A percentile compares a stretch with the other conserved stretches of the same genome.
phyloP scores from a whole-genome alignment of 2,113 vertebrate genomes.

The Prolemur simus region DNA sequence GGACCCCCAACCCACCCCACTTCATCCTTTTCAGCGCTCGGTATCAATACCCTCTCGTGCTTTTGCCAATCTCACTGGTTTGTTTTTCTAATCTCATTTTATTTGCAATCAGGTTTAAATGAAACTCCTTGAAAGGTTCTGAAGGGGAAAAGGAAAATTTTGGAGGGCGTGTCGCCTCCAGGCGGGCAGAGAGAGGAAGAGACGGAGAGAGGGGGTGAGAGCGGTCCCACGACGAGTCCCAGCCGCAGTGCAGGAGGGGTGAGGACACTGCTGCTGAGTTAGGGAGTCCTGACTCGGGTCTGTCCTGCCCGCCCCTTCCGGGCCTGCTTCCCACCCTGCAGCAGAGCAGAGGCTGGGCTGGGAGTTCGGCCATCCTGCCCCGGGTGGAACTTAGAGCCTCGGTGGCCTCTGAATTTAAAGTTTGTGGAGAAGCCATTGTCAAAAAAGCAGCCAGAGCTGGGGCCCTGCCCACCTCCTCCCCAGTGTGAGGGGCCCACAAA shows the following conservation, averaged over 20 bases:
- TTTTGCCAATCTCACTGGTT: neutral
- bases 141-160: neutral
- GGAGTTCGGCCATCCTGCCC: neutral
- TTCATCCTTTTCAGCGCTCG: neutral
- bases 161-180: neutral
- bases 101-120: neutral
- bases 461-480: neutral
- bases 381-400: neutral
- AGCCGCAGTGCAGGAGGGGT: neutral
- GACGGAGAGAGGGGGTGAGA: no score
- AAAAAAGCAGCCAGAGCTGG: neutral
- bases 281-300: neutral
- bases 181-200: neutral
- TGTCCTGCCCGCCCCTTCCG: accelerated
- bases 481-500: neutral
- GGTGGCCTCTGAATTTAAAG: neutral
- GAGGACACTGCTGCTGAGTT: neutral
- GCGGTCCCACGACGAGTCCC: no score
- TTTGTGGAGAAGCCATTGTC: neutral
- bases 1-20: neutral
- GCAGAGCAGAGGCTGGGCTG: neutral
- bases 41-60: neutral
- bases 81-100: neutral
- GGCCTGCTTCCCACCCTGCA: neutral
- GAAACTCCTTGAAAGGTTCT: neutral